Base-by-base conservation (phyloP, 1,140 invertebrate species). In the Diabrotica virgifera region DNA sequence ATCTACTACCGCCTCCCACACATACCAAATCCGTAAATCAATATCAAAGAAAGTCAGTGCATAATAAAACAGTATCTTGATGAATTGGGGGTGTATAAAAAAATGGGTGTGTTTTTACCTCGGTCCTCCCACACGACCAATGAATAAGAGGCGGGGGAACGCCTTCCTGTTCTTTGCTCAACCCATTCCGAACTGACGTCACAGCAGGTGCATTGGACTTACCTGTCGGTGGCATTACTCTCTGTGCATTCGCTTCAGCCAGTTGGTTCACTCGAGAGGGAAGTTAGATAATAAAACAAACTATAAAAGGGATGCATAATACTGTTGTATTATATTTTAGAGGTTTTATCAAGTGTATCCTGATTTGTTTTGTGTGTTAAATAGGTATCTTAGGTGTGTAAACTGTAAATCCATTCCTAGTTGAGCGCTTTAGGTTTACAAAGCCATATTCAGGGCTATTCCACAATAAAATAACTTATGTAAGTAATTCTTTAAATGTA, bases 31-130 rank as follows among this genome's bases (percentile, higher is more conserved):
- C 40, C 8, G 8, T n/a, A 46, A 46, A 46, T 46, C n/a, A n/a
- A 46, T 46, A 46, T 46, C n/a, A 46, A 46, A 46, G 8, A 46
- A 46, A 46, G n/a, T 46, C 8, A 10, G 40, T 46, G 40, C n/a
- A 46, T 46, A 46, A 10, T n/a, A 6, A 10, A 46, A 46, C 40
- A n/a, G 8, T 46, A 46, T 24, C 53, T 37, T 51, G 40, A 60
- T 51, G 59, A 51, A 60, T 51, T 60, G 59, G 37, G 59, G 59
- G 59, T 60, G 59, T 60, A 24, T 60, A 60, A 60, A 60, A 60
- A 46, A 60, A 51, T 60, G 59, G 59, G 59, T 35, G 59, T 60
- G 59, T 13, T 60, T 38, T 14, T 24, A 57, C 55, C 55, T 50
- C 12, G 12, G 0, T 50, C 59, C 59, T 51, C 59, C 59, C 46